Conservation (phyloP, 2,888 invertebrate genomes). For the Metalampra italica region DNA sequence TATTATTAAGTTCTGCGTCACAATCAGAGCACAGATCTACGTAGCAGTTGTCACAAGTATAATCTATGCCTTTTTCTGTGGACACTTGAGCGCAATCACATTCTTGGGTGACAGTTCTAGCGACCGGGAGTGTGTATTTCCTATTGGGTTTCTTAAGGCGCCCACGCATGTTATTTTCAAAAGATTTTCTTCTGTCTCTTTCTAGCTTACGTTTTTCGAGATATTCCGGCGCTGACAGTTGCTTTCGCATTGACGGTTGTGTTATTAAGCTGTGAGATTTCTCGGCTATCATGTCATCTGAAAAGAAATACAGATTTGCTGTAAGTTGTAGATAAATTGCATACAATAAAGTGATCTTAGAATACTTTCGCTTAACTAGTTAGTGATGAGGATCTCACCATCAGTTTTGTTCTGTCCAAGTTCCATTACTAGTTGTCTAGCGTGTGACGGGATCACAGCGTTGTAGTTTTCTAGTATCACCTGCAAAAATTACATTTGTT, state of each 20-base stretch:
- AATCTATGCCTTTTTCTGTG: constrained; percentile 62
- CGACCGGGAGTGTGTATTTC: constrained; percentile 49
- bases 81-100: constrained; percentile 64
- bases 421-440: constrained; percentile 93
- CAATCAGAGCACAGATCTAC: constrained; percentile 68
- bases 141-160: constrained; percentile 79
- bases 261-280: constrained; percentile 76
- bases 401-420: constrained; percentile 87
- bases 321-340: too few relatives aligned
- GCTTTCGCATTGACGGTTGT: constrained; percentile 82
- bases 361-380: too few relatives aligned
- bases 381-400: constrained; percentile 60
- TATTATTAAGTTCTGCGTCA: constrained; percentile 53
- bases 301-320: constrained; percentile 20
- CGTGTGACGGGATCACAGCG: constrained; percentile 95
- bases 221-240: constrained; percentile 92
- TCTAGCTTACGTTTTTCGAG: constrained; percentile 90
- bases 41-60: constrained; percentile 67
- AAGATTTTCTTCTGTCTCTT: constrained; percentile 81
- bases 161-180: constrained; percentile 78
- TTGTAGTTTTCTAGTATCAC: constrained; percentile 96
- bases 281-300: constrained; percentile 81
- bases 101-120: constrained; percentile 45
- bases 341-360: too few relatives aligned
- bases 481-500: constrained; percentile 54